Evolutionary conservation across 2,113 vertebrate genomes (phyloP).

Genomic region (Phalacrocorax pelagicus): DNA sequence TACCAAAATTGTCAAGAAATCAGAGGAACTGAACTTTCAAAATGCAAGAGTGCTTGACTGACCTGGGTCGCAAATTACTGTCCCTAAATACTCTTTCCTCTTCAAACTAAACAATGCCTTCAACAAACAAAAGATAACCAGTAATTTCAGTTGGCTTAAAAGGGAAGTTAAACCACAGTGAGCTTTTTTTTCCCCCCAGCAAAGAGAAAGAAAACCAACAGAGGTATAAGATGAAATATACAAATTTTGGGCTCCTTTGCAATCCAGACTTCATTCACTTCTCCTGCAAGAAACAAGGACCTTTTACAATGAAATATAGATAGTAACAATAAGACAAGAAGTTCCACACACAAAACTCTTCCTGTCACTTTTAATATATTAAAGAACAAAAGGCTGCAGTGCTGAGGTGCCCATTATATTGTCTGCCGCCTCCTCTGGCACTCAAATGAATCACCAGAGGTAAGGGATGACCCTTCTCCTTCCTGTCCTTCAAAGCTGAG

Average conservation of each 20-base stretch:
- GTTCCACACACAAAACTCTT: background rate
- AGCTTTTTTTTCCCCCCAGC: background rate
- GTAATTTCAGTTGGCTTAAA: slow-evolving; percentile 19
- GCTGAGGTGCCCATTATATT: background rate
- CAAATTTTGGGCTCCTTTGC: background rate
- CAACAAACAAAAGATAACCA: background rate
- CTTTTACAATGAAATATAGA: background rate
- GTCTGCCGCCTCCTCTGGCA: background rate
- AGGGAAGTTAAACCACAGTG: background rate
- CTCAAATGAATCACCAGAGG: background rate
- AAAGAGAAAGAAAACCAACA: background rate
- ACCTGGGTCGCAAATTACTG: background rate
- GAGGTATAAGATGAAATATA: background rate
- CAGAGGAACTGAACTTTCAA: background rate
- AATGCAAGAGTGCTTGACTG: background rate
- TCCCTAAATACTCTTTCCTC: background rate
- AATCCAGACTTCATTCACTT: background rate
- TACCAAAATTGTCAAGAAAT: background rate
- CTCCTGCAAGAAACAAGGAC: background rate
- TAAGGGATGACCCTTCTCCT: background rate
- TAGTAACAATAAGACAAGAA: background rate
- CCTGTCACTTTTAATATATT: background rate
- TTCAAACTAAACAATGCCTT: background rate
- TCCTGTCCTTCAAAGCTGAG: background rate
- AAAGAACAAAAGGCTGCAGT: background rate